Base-by-base conservation (phyloP, 1,140 invertebrate species). In the Megalonaias nervosa region DNA sequence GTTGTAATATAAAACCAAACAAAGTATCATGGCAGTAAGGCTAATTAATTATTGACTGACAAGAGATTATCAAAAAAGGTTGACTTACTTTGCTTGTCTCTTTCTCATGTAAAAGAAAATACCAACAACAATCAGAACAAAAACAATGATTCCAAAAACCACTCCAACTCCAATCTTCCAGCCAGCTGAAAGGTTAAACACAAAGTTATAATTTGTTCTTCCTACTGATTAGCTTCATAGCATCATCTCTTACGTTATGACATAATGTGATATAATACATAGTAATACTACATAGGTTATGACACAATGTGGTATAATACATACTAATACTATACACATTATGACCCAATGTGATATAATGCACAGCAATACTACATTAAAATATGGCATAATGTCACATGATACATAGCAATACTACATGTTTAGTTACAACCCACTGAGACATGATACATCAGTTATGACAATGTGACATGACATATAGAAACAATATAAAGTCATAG, bases 81-180 rank as follows among this genome's bases (percentile, higher is more conserved):
- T 38, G 38, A 48, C 74, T 71, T 80, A 84, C 82, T 71, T 77
- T 69, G 66, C 72, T 67, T 61, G 80, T 56, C 74, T 72, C 66
- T 75, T 79, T 67, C 76, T 82, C 31, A 72, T 58, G 59, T 76
- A 77, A 62, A 84, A 81, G 66, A 79, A 82, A 26, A 57, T 73
- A 11, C 62, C 82, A 12, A 77, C 66, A 11, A 77, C 71, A 16
- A 79, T 60, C 17, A 66, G 77, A 19, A 84, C 16, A 0, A 84
- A 48, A 21, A 55, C 76, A n/a, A 82, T 48, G 5, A 82, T 31
- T 31, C 66, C 79, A 21, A 82, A 69, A 5, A 74, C 65, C 1
- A 79, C 82, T 21, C 78, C 82, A 11, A 79, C 71, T 31, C 74
- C 76, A 55, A 71, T 57, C 61, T 71, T 75, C 76, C 76, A 78